Conservation (phyloP, 2,888 invertebrate genomes). For the Litoditis marina region DNA sequence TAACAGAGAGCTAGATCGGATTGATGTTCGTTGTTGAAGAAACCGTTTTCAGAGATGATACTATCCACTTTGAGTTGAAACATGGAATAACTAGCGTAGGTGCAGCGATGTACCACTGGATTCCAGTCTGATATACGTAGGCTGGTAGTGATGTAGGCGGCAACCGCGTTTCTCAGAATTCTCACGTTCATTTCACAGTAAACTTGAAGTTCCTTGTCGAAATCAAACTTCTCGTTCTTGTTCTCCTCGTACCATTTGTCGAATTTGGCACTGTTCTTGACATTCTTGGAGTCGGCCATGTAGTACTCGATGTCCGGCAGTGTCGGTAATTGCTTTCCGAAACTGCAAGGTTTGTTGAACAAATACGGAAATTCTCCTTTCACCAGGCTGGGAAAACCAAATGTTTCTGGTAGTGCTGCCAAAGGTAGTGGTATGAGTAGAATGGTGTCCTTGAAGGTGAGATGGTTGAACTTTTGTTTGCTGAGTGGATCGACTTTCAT, state of each 20-base stretch:
- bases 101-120: background rate
- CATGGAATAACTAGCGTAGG: background rate
- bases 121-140: background rate
- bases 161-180: background rate
- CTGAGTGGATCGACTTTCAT: background rate
- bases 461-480: background rate
- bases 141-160: background rate
- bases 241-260: background rate
- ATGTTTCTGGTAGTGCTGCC: background rate
- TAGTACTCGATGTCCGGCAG: background rate
- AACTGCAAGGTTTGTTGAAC: background rate
- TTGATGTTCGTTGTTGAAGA: background rate
- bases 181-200: background rate
- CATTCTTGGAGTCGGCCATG: background rate
- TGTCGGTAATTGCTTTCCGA: background rate
- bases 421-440: background rate
- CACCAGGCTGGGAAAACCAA: background rate
- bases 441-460: background rate
- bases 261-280: background rate
- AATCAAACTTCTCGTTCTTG: background rate
- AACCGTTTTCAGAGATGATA: background rate
- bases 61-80: background rate
- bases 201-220: background rate
- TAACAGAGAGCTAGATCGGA: background rate
- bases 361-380: constrained; percentile 5